A percentile compares a stretch with the other conserved stretches of the same genome.
These are phyloP conservation scores for Athripsodes cinereus DNA, from an alignment of 2,888 invertebrate species.

Conservation along the genomic window DNA sequence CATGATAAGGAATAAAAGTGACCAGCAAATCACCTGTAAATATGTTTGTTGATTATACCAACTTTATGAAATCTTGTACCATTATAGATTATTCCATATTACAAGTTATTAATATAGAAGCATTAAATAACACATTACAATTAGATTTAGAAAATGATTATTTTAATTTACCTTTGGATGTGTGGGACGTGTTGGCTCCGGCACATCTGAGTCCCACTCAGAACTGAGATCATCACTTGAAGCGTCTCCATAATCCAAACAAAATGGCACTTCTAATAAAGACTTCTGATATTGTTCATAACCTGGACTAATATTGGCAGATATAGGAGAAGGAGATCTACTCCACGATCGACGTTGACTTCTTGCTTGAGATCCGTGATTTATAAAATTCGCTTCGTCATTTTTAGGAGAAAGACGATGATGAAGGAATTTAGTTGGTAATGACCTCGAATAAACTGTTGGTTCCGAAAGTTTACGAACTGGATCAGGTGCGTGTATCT, in stretches of 20 bases:
- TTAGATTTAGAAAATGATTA: too few relatives aligned
- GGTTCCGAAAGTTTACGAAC: conserved; percentile 22
- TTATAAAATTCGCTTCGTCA: conserved; percentile 28
- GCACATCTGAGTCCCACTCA: conserved; percentile 84
- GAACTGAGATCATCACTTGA: conserved; percentile 87
- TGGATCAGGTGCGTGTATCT: conserved; percentile 15
- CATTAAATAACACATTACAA: too few relatives aligned
- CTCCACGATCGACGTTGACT: conserved; percentile 34
- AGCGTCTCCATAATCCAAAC: conserved; percentile 80
- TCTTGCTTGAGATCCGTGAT: conserved; percentile 31
- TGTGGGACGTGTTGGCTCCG: conserved; percentile 47
- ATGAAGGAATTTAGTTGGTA: conserved; percentile 30
- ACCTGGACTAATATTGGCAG: conserved; percentile 52
- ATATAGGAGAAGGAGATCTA: conserved; percentile 47
- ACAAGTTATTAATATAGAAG: too few relatives aligned
- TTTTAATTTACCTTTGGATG: conserved; percentile 24
- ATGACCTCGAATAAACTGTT: conserved; percentile 5
- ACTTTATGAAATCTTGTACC: too few relatives aligned
- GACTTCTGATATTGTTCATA: conserved; percentile 78
- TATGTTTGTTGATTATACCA: too few relatives aligned
- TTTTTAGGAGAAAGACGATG: conserved; percentile 36
- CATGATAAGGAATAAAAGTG: too few relatives aligned
- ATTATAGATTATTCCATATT: too few relatives aligned
- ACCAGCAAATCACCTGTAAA: too few relatives aligned
- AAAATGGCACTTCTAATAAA: conserved; percentile 68